phyloP scores from a whole-genome alignment of 2,113 vertebrate genomes.

The Hyaena hyaena region DNA sequence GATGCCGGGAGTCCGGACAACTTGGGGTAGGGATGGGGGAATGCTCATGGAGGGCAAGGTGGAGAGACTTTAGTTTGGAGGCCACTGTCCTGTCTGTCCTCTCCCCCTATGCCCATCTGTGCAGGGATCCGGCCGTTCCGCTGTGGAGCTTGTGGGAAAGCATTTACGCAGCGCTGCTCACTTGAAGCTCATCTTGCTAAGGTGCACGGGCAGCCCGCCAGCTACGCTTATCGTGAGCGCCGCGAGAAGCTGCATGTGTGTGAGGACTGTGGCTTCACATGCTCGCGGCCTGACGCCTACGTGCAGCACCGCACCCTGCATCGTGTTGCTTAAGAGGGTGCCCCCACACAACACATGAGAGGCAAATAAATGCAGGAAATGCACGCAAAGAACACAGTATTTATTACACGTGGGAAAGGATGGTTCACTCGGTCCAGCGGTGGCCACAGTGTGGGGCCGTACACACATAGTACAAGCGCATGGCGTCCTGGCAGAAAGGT shows the following conservation, averaged over 20 bases:
- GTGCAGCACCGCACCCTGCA: constrained; percentile 89
- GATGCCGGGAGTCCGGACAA: neutral
- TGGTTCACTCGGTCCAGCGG: constrained; percentile 93
- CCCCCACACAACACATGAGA: neutral
- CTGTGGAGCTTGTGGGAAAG: constrained; percentile 93
- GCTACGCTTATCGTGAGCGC: constrained; percentile 92
- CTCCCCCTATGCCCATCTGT: neutral
- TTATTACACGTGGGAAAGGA: constrained; percentile 46
- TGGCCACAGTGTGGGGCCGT: constrained; percentile 96
- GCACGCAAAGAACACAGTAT: neutral
- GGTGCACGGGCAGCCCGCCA: constrained; percentile 90
- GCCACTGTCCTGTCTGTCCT: neutral
- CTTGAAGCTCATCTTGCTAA: constrained; percentile 94
- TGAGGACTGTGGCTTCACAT: constrained; percentile 93
- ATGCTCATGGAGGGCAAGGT: neutral
- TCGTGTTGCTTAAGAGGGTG: neutral
- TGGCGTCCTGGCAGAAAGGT: constrained; percentile 90
- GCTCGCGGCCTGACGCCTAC: constrained; percentile 87
- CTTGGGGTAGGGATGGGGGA: neutral
- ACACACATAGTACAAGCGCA: constrained; percentile 96
- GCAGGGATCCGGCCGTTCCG: constrained; percentile 93
- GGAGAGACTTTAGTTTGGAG: neutral
- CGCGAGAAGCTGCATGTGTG: constrained; percentile 95
- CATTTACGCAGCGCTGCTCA: constrained; percentile 94
- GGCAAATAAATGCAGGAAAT: constrained; percentile 65